phyloP scores from a whole-genome alignment of 2,888 invertebrate genomes.

The Pocota personata region DNA sequence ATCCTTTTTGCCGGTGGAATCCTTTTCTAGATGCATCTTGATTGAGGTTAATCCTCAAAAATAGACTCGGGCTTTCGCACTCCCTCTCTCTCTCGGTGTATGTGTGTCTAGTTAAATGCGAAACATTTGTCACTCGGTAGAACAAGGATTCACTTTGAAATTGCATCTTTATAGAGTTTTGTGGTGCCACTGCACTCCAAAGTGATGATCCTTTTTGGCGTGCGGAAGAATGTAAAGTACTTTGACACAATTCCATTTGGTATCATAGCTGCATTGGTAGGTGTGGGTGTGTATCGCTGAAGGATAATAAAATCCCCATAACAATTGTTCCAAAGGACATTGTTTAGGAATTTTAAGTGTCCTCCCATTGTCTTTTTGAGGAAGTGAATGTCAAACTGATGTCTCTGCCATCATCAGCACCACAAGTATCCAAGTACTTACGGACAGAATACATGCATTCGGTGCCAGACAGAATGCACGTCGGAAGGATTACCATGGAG shows the following conservation, averaged over 20 bases:
- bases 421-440: constrained; percentile 12
- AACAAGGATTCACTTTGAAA: constrained; percentile 26
- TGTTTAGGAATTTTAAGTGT: constrained; percentile 40
- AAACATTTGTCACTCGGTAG: constrained; percentile 31
- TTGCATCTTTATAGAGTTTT: background rate
- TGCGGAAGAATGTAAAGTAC: constrained; percentile 23
- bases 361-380: background rate
- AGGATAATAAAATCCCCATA: constrained; percentile 34
- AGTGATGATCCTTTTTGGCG: constrained; percentile 13
- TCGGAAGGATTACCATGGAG: constrained; percentile 21
- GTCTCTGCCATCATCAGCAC: constrained; percentile 8
- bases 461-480: constrained; percentile 15
- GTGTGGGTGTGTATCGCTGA: background rate
- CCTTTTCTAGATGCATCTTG: constrained; percentile 20
- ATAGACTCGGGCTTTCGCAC: constrained; percentile 18
- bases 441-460: constrained; percentile 1
- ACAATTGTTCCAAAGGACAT: constrained; percentile 35
- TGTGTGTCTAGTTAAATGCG: background rate
- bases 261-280: background rate
- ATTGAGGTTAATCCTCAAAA: constrained; percentile 61
- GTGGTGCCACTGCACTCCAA: background rate
- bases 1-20: background rate
- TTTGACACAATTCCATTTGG: constrained; percentile 31
- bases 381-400: constrained; percentile 39
- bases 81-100: background rate